phyloP scores from a whole-genome alignment of 2,113 vertebrate genomes.

The Dermatemys mawii region DNA sequence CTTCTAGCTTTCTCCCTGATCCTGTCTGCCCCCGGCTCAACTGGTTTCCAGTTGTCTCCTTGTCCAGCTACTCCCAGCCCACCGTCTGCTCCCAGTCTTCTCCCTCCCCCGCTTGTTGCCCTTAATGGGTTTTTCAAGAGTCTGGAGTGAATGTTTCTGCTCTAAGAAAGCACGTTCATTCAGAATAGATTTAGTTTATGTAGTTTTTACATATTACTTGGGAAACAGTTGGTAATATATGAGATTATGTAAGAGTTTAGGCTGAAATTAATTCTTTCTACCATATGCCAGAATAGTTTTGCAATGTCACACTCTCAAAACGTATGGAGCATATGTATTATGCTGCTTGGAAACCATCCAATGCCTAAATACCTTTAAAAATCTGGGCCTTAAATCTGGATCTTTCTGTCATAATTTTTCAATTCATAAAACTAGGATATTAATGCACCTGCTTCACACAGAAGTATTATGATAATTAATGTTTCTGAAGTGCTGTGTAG shows the following conservation, averaged over 20 bases:
- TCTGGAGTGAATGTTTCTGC: not conserved
- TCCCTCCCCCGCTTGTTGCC: not conserved
- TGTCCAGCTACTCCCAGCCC: not conserved
- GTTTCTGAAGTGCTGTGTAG: not conserved
- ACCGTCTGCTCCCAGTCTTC: not conserved
- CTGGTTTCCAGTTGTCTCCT: not conserved
- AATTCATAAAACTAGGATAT: too few species aligned
- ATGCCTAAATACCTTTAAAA: too few species aligned
- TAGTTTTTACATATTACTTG: not conserved
- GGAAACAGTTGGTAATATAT: not conserved
- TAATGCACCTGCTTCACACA: too few species aligned
- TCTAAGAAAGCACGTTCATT: not conserved
- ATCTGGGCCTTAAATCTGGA: too few species aligned
- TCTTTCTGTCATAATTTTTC: too few species aligned
- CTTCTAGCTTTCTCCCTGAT: not conserved
- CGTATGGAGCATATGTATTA: slow-evolving; percentile 35
- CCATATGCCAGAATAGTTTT: not conserved
- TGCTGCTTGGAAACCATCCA: slow-evolving; percentile 44
- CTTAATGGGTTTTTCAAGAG: not conserved
- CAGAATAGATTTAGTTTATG: not conserved
- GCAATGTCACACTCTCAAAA: slow-evolving; percentile 3
- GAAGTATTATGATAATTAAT: not conserved
- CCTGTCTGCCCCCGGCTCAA: too few species aligned
- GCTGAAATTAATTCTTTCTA: slow-evolving; percentile 22
- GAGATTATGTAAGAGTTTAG: slow-evolving; percentile 12